These are phyloP conservation scores for Diorhabda carinulata DNA, from an alignment of 1,140 invertebrate species.

Conservation along the genomic window DNA sequence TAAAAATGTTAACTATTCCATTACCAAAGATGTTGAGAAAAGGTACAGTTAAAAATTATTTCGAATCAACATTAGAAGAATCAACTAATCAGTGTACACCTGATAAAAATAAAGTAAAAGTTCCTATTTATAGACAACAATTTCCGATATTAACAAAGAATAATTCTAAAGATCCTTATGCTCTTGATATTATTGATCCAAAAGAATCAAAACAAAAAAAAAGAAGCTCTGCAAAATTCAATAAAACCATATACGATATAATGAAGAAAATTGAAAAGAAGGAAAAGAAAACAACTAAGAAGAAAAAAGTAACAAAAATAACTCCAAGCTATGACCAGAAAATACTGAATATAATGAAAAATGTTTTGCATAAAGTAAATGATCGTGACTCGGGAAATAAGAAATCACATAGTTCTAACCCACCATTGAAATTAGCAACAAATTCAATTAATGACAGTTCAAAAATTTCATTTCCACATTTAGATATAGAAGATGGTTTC, in stretches of 20 bases:
- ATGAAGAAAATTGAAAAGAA: conserved; percentile 4
- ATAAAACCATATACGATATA: conserved; percentile 8
- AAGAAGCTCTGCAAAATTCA: neutral
- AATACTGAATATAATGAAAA: neutral
- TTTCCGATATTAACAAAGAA: neutral
- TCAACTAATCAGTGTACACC: neutral
- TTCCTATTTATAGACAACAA: conserved; percentile 1
- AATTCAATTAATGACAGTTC: neutral
- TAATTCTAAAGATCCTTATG: neutral
- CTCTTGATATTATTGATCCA: neutral
- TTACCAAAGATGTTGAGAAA: conserved; percentile 2
- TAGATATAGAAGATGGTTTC: neutral
- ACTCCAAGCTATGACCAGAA: neutral
- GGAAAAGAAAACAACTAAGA: conserved; percentile 1
- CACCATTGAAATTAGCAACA: neutral
- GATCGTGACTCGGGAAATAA: neutral
- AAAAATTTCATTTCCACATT: neutral
- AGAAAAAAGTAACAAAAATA: neutral
- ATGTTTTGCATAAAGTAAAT: conserved; percentile 5
- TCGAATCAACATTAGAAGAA: conserved; percentile 4
- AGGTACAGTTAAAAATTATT: neutral
- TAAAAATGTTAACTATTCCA: neutral
- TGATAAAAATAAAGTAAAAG: neutral
- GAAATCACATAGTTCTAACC: neutral
- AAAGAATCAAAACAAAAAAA: neutral